Percentiles rank a stretch among this genome's conserved stretches.
Evolutionary conservation across 2,888 invertebrate species (phyloP).

Genomic region (Amphipoea oculea): DNA sequence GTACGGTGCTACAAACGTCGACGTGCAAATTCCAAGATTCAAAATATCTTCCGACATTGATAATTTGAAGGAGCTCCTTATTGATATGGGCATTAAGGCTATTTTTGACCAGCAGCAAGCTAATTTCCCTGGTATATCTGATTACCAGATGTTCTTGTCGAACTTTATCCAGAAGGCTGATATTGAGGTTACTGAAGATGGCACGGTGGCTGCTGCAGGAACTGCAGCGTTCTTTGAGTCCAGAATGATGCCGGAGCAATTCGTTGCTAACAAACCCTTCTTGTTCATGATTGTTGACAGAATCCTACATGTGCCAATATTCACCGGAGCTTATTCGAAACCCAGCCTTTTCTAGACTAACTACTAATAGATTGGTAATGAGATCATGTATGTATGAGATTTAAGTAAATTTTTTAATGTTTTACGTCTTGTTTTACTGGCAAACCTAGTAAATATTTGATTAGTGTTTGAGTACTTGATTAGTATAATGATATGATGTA

Average conservation of each 20-base stretch:
- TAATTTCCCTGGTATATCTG: constrained; percentile 77
- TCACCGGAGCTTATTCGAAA: constrained; percentile 84
- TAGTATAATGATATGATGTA: too few species aligned
- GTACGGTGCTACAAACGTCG: constrained; percentile 82
- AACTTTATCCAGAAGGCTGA: constrained; percentile 84
- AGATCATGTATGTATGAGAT: not conserved
- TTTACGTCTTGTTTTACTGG: constrained; percentile 29
- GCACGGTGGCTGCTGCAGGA: constrained; percentile 77
- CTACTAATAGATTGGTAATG: not conserved
- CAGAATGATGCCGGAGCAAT: constrained; percentile 70
- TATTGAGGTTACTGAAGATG: constrained; percentile 84
- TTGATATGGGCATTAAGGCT: constrained; percentile 81
- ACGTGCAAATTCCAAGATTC: constrained; percentile 91
- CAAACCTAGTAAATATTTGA: not conserved
- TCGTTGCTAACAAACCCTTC: constrained; percentile 81
- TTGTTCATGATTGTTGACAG: constrained; percentile 85
- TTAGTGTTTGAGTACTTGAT: not conserved
- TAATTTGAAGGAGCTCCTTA: constrained; percentile 84
- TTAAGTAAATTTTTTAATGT: constrained; percentile 24
- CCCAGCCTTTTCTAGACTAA: constrained; percentile 75
- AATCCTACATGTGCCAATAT: constrained; percentile 75
- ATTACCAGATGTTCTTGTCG: constrained; percentile 74
- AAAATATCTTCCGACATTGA: constrained; percentile 87
- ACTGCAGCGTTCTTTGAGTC: constrained; percentile 70
- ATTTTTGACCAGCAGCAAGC: constrained; percentile 78